Evolutionary conservation across 2,888 invertebrate species (phyloP), one percentile per base, ranked within the genome.

Genomic region (Xestia c-nigrum): DNA sequence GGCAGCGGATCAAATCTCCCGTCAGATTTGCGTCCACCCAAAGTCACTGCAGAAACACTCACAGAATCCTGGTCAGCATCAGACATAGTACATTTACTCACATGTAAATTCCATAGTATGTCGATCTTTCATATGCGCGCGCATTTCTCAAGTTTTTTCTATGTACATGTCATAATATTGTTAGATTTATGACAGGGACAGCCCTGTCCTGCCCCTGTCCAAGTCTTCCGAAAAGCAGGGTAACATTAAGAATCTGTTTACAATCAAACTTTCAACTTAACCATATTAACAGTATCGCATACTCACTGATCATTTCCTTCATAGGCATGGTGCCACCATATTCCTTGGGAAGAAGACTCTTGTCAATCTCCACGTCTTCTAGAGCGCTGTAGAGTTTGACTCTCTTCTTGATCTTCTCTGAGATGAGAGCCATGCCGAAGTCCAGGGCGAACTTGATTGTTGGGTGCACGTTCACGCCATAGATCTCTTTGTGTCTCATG

Each of bases 271-370:
- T 61, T 50, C 24, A 59, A 59, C 24, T 16, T 31, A 16, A 31
- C 12, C 14, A 14, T 43, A 43, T 1, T 19, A 40, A 21, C 40
- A 14, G 7, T 9, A 63, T 24, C n/a, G 10, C 10, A 71, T 65
- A 71, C 65, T 74, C 91, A 98, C 98, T 97, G 84, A 98, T 98
- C 98, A 98, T 98, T 91, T 98, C 98, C 68, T 97, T 97, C 98
- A 98, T 98, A 0, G 98, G 98, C 95, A 98, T 98, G n/a, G 96
- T 97, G 14, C 98, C 98, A 7, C 98, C 98, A 89, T 98, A 98
- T 91, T 98, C 98, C 87, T 98, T 97, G 0, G 98, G 98, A 73
- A 99, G 93, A 84, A 98, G 95, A 74, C 94, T 97, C 81, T 96
- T 95, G 85, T 98, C 98, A 81, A 98, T 96, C 87, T 97, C 95